Percentiles rank a stretch among this genome's conserved stretches.
Conservation (phyloP, 2,113 vertebrate genomes). For the Bostrychus sinensis region DNA sequence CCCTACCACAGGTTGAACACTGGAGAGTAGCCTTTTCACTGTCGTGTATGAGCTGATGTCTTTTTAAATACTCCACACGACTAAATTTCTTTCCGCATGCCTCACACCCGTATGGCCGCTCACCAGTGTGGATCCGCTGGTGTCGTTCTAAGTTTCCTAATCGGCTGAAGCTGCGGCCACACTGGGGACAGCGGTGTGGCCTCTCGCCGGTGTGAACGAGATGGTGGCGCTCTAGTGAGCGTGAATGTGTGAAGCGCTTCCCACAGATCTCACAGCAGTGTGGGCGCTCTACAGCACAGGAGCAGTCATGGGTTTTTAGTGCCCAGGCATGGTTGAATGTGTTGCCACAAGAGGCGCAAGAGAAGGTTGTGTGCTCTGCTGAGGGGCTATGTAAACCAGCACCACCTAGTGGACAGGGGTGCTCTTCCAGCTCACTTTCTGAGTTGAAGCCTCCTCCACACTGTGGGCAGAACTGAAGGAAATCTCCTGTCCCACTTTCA, state of each 20-base stretch:
- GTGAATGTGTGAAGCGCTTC: constrained; percentile 90
- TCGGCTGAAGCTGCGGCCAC: constrained; percentile 82
- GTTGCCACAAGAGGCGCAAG: constrained; percentile 85
- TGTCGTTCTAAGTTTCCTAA: constrained; percentile 84
- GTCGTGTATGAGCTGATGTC: constrained; percentile 81
- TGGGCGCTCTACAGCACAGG: constrained; percentile 86
- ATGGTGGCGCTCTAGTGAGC: constrained; percentile 92
- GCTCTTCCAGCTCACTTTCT: constrained; percentile 73
- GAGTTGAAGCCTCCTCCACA: constrained; percentile 77
- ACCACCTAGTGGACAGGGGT: constrained; percentile 74
- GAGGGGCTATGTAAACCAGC: constrained; percentile 52
- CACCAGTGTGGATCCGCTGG: constrained; percentile 82
- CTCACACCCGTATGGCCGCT: constrained; percentile 83
- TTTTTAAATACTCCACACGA: constrained; percentile 84
- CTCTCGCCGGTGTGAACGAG: constrained; percentile 91
- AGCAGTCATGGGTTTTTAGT: constrained; percentile 89
- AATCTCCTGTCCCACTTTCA: constrained; percentile 65
- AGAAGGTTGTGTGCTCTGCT: constrained; percentile 77
- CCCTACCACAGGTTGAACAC: constrained; percentile 82
- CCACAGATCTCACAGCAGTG: constrained; percentile 91
- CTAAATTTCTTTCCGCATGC: constrained; percentile 89
- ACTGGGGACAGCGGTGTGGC: constrained; percentile 79
- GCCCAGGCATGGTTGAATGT: constrained; percentile 88
- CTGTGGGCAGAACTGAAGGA: constrained; percentile 77
- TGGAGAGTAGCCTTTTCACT: constrained; percentile 73